Evolutionary conservation across 2,888 invertebrate species (phyloP).

Genomic region (Venusia cambrica): DNA sequence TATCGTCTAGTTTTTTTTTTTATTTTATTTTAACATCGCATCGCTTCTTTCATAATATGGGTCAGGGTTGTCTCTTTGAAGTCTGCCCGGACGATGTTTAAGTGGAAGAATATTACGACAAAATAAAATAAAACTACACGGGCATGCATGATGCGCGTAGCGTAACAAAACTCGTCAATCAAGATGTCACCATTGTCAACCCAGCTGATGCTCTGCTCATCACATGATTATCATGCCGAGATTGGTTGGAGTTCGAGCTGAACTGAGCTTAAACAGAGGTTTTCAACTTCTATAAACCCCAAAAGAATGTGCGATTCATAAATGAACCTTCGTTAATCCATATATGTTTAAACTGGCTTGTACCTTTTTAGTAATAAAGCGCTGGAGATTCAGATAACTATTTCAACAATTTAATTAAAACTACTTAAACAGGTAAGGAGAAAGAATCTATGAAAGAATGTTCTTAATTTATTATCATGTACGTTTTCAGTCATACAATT

Average conservation of each 20-base stretch:
- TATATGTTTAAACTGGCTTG: too few relatives aligned
- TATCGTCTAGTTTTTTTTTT: slow-evolving; percentile 11
- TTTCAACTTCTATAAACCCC: too few relatives aligned
- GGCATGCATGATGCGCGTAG: slow-evolving; percentile 41
- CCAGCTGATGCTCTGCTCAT: too few relatives aligned
- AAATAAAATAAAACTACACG: slow-evolving; percentile 45
- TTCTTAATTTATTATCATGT: too few relatives aligned
- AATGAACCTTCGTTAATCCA: too few relatives aligned
- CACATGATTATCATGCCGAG: slow-evolving; percentile 14
- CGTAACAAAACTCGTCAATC: slow-evolving; percentile 60
- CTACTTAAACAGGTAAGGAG: too few relatives aligned
- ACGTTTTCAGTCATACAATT: too few relatives aligned
- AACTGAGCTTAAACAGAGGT: slow-evolving; percentile 4
- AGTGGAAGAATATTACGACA: slow-evolving; percentile 45
- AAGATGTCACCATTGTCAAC: slow-evolving; percentile 59
- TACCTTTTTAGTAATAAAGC: too few relatives aligned
- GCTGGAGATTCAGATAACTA: too few relatives aligned
- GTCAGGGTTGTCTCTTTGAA: slow-evolving; percentile 57
- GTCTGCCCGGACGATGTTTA: slow-evolving; percentile 40
- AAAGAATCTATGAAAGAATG: too few relatives aligned
- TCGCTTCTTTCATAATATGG: slow-evolving; percentile 38
- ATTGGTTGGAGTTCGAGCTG: slow-evolving; percentile 2
- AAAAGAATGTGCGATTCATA: too few relatives aligned
- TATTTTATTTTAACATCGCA: slow-evolving; percentile 27
- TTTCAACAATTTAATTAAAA: too few relatives aligned